Conservation (phyloP, 53 echinoderm and acorn worm genomes). For the Luidia sarsii region DNA sequence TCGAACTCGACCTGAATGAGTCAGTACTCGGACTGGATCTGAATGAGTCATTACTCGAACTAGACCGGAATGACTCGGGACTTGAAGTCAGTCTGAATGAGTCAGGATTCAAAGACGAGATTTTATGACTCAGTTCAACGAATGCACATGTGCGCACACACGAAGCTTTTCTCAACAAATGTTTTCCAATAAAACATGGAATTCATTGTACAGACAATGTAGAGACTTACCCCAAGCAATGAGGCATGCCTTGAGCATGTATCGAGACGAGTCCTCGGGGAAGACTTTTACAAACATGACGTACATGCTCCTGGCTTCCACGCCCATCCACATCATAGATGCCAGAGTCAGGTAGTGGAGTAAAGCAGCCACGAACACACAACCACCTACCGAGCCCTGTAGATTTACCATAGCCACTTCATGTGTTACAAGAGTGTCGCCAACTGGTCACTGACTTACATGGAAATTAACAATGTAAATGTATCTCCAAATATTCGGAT, state of each 20-base stretch:
- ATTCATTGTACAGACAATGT: no score
- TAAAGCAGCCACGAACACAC: slow-evolving; percentile 54
- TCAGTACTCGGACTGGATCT: no score
- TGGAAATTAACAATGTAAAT: not conserved
- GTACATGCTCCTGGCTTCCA: slow-evolving; percentile 73
- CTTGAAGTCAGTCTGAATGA: no score
- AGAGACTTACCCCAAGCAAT: slow-evolving; percentile 81
- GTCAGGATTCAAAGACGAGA: no score
- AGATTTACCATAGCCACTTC: not conserved
- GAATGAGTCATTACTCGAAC: no score
- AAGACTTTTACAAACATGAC: slow-evolving; percentile 63
- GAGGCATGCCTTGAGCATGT: slow-evolving; percentile 58
- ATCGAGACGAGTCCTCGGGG: slow-evolving; percentile 47
- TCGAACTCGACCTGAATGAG: no score
- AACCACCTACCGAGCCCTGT: slow-evolving; percentile 22
- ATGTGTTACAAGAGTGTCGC: not conserved
- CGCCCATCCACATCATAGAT: slow-evolving; percentile 72
- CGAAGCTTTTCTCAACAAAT: no score
- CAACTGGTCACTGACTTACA: not conserved
- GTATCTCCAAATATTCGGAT: slow-evolving; percentile 38
- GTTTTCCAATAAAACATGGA: no score
- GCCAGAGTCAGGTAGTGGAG: no score
- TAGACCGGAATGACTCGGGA: no score
- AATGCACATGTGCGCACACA: no score
- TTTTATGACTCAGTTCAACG: no score